Base-by-base conservation (phyloP, 2,113 vertebrate species). In the Toxotes jaculatrix region DNA sequence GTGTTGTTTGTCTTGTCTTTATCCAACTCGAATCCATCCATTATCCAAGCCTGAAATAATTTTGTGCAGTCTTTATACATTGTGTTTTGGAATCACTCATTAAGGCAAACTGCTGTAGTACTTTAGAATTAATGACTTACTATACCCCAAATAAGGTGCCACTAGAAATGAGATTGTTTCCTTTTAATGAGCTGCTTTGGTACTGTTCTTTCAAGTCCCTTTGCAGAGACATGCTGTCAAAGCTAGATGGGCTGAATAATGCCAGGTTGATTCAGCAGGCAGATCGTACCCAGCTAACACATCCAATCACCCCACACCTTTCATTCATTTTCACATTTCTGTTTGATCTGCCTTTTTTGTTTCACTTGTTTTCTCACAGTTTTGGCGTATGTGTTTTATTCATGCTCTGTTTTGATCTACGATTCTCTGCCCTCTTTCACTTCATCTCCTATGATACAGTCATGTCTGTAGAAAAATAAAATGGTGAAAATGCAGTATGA, bases 161-260 rank as follows among this genome's bases (percentile, higher is more conserved):
- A 42, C 64, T 47, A 27, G 63, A 86, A 73, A 61, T 40, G 80
- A 86, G 69, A 72, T 45, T 19, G 4, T 63, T 83, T 74, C 53
- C 57, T 80, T 63, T 84, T 85, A 86, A 89, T 84, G 85, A 87
- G 71, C 76, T 42, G 34, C 36, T 56, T 66, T 63, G 71, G 13
- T 57, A 1, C 53, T 7, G 2, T 32, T 66, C 53, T 32, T 68
- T 57, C 0, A 3, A 56, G 74, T 82, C 68, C 34, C 55, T 17
- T 27, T 4, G 69, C 45, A 61, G 14, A 82, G 40, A 49, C 64
- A 55, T 83, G 69, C 76, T 78, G 75, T 88, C 74, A 74, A 84
- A 90, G 67, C 38, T 36, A n/a, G 61, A 77, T 31, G 60, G 84
- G 70, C 62, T 19, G 79, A 83, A 38, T 53, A 49, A 69, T 56